Conservation (phyloP, 2,797 vertebrate species). For the Pipistrellus pygmaeus region DNA sequence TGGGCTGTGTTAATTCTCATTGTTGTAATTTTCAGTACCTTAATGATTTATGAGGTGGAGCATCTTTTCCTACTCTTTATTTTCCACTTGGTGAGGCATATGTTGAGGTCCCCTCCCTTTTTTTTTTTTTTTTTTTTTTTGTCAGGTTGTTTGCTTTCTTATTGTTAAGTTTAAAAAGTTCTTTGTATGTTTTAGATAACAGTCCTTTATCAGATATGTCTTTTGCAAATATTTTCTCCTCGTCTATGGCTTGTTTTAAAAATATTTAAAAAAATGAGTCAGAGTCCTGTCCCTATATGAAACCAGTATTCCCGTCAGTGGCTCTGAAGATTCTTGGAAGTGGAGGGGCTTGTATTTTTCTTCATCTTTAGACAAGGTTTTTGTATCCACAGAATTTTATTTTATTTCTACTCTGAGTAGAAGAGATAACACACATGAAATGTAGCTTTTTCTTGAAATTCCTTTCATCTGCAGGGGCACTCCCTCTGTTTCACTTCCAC, state of each 20-base stretch:
- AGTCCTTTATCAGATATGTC: neutral
- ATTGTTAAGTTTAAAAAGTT: neutral
- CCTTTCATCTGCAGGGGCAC: neutral
- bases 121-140: neutral
- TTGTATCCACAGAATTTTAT: neutral
- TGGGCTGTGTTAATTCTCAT: neutral
- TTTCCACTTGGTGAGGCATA: neutral
- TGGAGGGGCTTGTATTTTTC: neutral
- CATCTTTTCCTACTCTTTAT: neutral
- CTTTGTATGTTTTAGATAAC: neutral
- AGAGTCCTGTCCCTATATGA: neutral
- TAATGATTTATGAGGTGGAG: neutral
- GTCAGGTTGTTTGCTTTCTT: neutral
- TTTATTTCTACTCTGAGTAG: neutral
- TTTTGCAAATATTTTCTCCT: constrained; percentile 25
- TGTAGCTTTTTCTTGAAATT: neutral
- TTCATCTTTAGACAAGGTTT: neutral
- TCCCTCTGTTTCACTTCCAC: neutral
- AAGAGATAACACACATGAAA: neutral
- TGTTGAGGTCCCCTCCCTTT: neutral
- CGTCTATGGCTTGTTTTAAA: neutral
- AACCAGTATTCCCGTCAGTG: neutral
- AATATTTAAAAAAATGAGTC: neutral
- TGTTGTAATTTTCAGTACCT: neutral
- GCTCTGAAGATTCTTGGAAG: neutral